A percentile compares a stretch with the other conserved stretches of the same genome.
These are phyloP conservation scores for Machimus atricapillus DNA, from an alignment of 2,888 invertebrate genomes.

Conservation along the genomic window DNA sequence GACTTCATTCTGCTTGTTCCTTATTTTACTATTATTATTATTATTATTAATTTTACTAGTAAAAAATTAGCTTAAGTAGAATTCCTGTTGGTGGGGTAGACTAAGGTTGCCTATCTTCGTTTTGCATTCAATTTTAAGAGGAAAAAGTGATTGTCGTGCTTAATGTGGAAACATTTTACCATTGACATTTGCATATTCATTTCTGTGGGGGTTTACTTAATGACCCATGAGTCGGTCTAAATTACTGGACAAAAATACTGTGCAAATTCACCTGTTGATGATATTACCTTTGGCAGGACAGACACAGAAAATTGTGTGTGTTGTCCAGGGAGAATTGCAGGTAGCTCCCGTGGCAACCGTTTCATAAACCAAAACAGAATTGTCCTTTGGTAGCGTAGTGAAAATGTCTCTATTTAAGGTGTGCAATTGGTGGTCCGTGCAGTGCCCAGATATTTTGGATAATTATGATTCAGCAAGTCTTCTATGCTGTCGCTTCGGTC, in stretches of 20 bases:
- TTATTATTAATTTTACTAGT: too few species aligned
- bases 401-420: slow-evolving; percentile 93
- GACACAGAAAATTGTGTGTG: not conserved
- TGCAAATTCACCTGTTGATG: not conserved
- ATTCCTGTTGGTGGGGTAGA: too few species aligned
- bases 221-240: not conserved
- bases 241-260: not conserved
- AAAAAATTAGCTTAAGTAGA: too few species aligned
- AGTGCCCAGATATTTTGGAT: slow-evolving; percentile 67
- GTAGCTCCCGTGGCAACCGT: slow-evolving; percentile 7
- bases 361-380: not conserved
- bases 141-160: too few species aligned
- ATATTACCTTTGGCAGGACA: not conserved
- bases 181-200: not conserved
- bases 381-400: not conserved
- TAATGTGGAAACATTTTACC: not conserved
- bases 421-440: slow-evolving; percentile 86
- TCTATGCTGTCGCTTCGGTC: slow-evolving; percentile 64
- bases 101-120: too few species aligned
- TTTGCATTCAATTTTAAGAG: too few species aligned
- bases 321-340: not conserved
- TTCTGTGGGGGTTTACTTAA: not conserved
- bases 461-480: slow-evolving; percentile 65
- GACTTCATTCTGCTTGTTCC: too few species aligned
- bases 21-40: too few species aligned